Evolutionary conservation across 2,888 invertebrate genomes (phyloP).

Genomic region (Slavum lentiscoides): DNA sequence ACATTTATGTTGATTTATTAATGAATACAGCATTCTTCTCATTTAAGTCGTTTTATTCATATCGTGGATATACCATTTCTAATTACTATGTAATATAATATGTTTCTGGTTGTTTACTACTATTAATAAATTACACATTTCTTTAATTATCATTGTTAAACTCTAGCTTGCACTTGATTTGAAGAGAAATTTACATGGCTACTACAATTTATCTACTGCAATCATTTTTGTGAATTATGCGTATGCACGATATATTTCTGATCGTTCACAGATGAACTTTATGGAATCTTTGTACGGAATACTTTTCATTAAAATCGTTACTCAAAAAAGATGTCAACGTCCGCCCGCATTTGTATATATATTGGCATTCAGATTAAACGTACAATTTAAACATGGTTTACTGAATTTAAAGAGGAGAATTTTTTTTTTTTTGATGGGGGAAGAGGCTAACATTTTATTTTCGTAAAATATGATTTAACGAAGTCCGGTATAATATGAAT

Average conservation of each 20-base stretch:
- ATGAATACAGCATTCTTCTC: not conserved
- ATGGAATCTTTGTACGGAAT: not conserved
- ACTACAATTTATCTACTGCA: constrained; percentile 78
- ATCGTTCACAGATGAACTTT: too few species aligned
- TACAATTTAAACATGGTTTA: too few species aligned
- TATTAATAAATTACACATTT: not conserved
- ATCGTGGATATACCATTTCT: not conserved
- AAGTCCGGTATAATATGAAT: too few species aligned
- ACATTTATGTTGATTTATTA: not conserved
- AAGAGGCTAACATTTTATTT: too few species aligned
- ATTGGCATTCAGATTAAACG: too few species aligned
- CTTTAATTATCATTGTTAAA: not conserved
- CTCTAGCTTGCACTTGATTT: not conserved
- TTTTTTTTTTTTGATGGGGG: too few species aligned
- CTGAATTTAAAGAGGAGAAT: too few species aligned
- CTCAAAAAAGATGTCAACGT: not conserved
- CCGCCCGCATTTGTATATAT: too few species aligned
- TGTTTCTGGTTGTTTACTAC: not conserved
- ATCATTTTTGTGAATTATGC: constrained; percentile 89
- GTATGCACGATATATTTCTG: constrained; percentile 84
- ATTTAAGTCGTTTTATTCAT: not conserved
- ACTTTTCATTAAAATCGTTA: not conserved
- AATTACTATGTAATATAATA: constrained; percentile 5
- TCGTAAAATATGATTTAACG: too few species aligned
- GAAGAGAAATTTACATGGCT: constrained; percentile 4